Conservation (phyloP, 1,140 invertebrate genomes). For the Whitmania pigra region DNA sequence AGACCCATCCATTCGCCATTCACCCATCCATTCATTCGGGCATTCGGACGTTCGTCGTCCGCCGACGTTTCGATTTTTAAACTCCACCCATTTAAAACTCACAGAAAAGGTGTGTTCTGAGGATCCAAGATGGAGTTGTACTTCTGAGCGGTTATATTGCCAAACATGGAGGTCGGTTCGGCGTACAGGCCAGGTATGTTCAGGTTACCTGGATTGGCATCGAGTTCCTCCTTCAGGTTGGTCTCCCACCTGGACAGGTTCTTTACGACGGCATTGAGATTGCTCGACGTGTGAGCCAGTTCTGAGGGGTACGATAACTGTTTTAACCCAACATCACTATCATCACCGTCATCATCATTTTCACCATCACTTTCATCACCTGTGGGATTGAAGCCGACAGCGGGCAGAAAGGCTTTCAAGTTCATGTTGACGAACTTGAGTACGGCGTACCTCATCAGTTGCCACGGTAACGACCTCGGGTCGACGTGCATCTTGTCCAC, state of each 20-base stretch:
- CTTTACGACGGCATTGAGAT: neutral
- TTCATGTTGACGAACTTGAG: slow-evolving; percentile 69
- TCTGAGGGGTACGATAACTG: too few species aligned
- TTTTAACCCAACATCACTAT: too few species aligned
- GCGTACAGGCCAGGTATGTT: slow-evolving; percentile 1
- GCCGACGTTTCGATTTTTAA: too few species aligned
- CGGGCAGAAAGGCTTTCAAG: slow-evolving; percentile 61
- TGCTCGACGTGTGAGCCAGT: neutral
- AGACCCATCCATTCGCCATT: neutral
- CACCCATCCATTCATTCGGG: neutral
- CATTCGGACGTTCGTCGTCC: neutral
- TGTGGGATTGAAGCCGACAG: slow-evolving; percentile 77
- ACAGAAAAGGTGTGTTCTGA: slow-evolving; percentile 86
- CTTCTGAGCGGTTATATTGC: slow-evolving; percentile 75
- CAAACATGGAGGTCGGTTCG: slow-evolving; percentile 39
- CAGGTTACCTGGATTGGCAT: slow-evolving; percentile 52
- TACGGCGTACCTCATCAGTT: slow-evolving; percentile 73
- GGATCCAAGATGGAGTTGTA: slow-evolving; percentile 80
- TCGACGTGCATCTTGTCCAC: slow-evolving; percentile 62
- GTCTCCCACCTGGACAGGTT: slow-evolving; percentile 66
- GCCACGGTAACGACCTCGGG: slow-evolving; percentile 86
- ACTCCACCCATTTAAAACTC: slow-evolving; percentile 34
- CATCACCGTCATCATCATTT: too few species aligned
- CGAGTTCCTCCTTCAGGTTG: slow-evolving; percentile 61
- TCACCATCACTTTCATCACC: slow-evolving; percentile 47